Base-by-base conservation (phyloP, 2,797 vertebrate species). In the Argentina silus region DNA sequence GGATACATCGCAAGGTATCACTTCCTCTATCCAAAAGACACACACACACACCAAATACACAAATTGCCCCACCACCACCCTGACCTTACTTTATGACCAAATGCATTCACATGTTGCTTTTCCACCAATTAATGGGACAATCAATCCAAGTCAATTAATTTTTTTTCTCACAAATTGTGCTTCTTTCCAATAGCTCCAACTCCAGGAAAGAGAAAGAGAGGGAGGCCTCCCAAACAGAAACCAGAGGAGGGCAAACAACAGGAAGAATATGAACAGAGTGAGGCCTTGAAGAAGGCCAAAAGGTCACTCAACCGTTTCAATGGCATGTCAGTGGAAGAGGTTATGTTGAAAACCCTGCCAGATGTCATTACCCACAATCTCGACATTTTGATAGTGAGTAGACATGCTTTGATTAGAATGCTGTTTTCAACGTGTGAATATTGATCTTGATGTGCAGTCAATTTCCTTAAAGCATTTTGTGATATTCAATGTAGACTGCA, bases 341-440 rank as follows among this genome's bases (percentile, higher is more conserved):
- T 99, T 63, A 93, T 99, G 91, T 92, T 95, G 78, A 97, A 94
- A 92, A 99, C 98, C 9, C 92, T 99, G 66, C 98, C 98, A 0
- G 98, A 99, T 64, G 93, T 99, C 83, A 93, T 99, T 61, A 93
- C 96, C 71, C 96, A 96, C 89, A 95, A 97, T 76, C 92, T 99
- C 70, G 98, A 99, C 86, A 98, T 99, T 80, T 94, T 99, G 74
- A 99, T 99, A 75, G 98, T 99, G 91, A 98, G 97, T 94, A 56
- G 10, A 6, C 15, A 21, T 42, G 21, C 7, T 67, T n/a, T n/a
- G 45, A 12, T 42, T 36, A 36, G n/a, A 0, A 14, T 17, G 9
- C 17, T 3, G 10, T 4, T 55, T 43, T 67, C 6, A 4, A n/a
- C 19, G 23, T 61, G 23, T 21, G 23, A 60, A 11, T 61, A 27